Percentiles rank a stretch among this genome's conserved stretches.
phyloP scores from a whole-genome alignment of 2,113 vertebrate genomes.

The Hemiprocne comata region DNA sequence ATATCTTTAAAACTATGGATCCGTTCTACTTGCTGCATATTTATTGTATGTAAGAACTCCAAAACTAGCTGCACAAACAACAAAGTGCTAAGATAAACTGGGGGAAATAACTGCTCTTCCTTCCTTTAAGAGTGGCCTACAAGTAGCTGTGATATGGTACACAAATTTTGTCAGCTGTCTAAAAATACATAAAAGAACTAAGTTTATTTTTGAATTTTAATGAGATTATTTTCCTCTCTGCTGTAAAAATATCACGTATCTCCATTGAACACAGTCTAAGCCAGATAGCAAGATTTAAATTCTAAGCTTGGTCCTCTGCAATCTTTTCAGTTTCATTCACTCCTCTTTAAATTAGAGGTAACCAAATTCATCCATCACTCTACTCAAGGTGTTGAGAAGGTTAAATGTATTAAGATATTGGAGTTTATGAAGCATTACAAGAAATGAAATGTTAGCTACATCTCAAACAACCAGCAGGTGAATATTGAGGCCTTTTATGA shows the following conservation, averaged over 20 bases:
- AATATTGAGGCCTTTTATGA: background rate
- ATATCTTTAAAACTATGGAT: background rate
- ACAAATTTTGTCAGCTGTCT: background rate
- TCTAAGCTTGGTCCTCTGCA: background rate
- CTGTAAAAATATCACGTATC: background rate
- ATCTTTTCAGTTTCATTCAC: background rate
- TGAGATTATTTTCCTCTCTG: background rate
- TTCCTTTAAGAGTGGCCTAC: background rate
- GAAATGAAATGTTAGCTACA: background rate
- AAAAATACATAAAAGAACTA: background rate
- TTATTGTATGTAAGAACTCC: background rate
- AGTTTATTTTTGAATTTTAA: background rate
- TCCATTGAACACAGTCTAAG: background rate
- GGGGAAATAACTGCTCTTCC: background rate
- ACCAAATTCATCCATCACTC: background rate
- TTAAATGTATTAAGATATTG: background rate
- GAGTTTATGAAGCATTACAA: background rate
- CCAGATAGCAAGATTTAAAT: background rate
- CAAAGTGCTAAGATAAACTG: background rate
- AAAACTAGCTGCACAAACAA: background rate
- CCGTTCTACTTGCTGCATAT: background rate
- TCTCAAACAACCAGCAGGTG: background rate
- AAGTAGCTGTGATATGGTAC: background rate
- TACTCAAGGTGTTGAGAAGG: background rate
- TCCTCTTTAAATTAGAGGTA: background rate